Base-by-base conservation (phyloP, 2,888 invertebrate genomes). In the Mactromeris polynyma region DNA sequence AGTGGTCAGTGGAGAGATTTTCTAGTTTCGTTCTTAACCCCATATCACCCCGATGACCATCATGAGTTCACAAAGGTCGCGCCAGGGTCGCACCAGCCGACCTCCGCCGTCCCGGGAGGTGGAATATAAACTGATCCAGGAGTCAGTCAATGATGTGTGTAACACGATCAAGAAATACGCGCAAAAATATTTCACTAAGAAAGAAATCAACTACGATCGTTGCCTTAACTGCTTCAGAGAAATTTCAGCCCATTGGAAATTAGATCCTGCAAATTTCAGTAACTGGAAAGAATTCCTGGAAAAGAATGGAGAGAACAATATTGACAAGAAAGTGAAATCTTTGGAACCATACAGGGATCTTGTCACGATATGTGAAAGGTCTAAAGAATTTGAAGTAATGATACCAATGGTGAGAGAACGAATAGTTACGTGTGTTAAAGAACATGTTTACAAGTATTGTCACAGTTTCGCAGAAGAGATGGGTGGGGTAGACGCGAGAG, bases 381-480 rank as follows among this genome's bases (percentile, higher is more conserved):
- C 94, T 1, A 90, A 91, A 26, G 93, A 92, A 31, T 95, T 94
- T 86, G 94, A 95, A 81, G 80, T 82, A 0, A 91, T 94, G 89
- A 88, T 95, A 26, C 93, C 94, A 4, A 89, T 92, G 1, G 83
- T 93, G 4, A 87, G 93, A n/a, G 93, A 94, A 38, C 92, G 86
- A 69, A 83, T 94, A 4, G 88, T 93, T 31, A 91, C 85, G 19
- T 94, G 94, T 87, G 88, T 93, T 1, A 91, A 94, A 21, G 90
- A 94, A 11, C 93, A 94, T 78, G 92, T 95, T 38, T 93, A 93
- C 58, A 94, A 93, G 85, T 94, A 94, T 80, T 95, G 95, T 54
- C 92, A 86, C 33, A 95, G 95, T 92, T 94, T 95, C 83, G 90
- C 93, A 21, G 94, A 94, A 82, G 94, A 94, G 86, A 91, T 93